Evolutionary conservation across 2,797 vertebrate species (phyloP), one percentile per base, ranked within the genome.

Genomic region (Pseudochaenichthys georgianus): DNA sequence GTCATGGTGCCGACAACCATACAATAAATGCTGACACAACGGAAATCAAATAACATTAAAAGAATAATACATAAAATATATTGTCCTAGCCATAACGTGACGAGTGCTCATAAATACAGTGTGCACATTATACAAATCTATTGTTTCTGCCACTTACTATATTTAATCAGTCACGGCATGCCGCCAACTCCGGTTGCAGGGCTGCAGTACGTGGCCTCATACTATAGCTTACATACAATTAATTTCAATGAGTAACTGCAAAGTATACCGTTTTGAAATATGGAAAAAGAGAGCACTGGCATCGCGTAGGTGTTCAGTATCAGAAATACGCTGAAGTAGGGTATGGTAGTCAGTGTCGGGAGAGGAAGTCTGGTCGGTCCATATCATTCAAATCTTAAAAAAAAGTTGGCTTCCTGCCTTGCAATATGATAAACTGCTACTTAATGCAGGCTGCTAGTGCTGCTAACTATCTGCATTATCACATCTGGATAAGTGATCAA

Each of bases 401-500:
- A 69, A 45, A 66, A n/a, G 50, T 15, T 41, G 48, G 53, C 31
- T 9, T 45, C 38, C 43, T 10, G 41, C 31, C 17, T 28, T 0
- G 21, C 34, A 19, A 38, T 38, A 52, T 53, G 60, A 80, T 70
- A 45, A 76, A 73, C 23, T 64, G 52, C 42, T 51, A 53, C 50
- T 10, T 47, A 58, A 66, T 42, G 67, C 78, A 47, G 48, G 50
- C 68, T 62, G 75, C 75, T 60, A 52, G 73, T 61, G 74, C 48
- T 71, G 67, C 81, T 73, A 88, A 83, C 83, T 53, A 84, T 57
- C 78, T 60, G 19, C 78, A 61, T 85, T 75, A 76, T 78, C 84
- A 75, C 87, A 87, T 87, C 81, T 88, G 88, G 78, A 73, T 64
- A 81, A 73, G 70, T 70, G 64, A 85, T 87, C 81, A 68, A 53